phyloP scores from a whole-genome alignment of 2,888 invertebrate species.

The Hedychridium roseum region DNA sequence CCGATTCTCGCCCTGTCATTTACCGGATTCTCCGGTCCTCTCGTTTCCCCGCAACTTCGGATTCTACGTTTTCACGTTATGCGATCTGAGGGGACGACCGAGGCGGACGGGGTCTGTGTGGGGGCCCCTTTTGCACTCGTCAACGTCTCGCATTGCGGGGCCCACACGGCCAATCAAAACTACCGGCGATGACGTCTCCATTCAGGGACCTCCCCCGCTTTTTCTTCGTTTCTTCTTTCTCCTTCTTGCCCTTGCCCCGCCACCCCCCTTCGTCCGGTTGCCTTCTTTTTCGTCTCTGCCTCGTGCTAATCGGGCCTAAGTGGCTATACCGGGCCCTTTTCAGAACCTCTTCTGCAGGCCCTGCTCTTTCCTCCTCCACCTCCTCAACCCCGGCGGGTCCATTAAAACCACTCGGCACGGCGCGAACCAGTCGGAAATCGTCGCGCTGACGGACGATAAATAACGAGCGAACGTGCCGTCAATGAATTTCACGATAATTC shows the following conservation, averaged over 20 bases:
- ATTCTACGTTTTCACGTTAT: no score
- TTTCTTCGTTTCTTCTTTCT: constrained; percentile 15
- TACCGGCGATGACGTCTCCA: constrained; percentile 39
- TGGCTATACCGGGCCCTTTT: constrained; percentile 23
- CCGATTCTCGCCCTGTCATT: no score
- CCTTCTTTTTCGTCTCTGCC: constrained; percentile 12
- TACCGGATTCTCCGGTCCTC: no score
- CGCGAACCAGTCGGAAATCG: no score
- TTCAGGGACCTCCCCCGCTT: constrained; percentile 26
- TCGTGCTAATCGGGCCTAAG: constrained; percentile 40
- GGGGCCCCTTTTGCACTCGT: constrained; percentile 35
- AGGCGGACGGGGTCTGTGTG: no score
- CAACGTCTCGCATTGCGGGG: constrained; percentile 44
- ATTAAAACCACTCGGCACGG: no score
- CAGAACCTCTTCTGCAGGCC: background rate
- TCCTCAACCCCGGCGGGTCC: no score
- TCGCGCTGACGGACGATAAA: background rate
- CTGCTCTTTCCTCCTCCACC: no score
- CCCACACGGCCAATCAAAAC: constrained; percentile 36
- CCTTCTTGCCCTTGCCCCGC: background rate
- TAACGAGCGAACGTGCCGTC: background rate
- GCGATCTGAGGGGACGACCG: no score
- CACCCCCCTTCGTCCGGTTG: constrained; percentile 10
- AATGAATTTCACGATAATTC: constrained; percentile 2
- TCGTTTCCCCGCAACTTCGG: no score